Conservation (phyloP, 2,888 invertebrate species). For the Sesia apiformis region DNA sequence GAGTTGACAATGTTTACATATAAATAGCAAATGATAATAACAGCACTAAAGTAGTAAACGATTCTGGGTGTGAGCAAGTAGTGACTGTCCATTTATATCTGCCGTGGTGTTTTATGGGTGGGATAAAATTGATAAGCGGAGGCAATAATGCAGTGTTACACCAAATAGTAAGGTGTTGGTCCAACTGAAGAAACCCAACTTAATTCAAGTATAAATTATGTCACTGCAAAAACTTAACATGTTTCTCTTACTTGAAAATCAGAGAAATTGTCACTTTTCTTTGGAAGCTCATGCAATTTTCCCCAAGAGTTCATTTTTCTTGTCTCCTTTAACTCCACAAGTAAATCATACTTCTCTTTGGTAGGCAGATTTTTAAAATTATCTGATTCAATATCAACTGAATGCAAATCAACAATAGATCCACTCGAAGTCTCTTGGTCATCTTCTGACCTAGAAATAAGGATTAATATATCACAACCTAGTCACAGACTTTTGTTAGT, state of each 20-base stretch:
- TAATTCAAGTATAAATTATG: too few species aligned
- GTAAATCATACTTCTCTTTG: slow-evolving; percentile 93
- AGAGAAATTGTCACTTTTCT: slow-evolving; percentile 80
- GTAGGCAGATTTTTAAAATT: slow-evolving; percentile 88
- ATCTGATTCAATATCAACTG: slow-evolving; percentile 85
- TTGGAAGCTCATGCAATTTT: slow-evolving; percentile 87
- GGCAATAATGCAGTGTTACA: too few species aligned
- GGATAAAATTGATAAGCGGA: too few species aligned
- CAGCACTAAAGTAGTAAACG: too few species aligned
- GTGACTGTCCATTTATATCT: too few species aligned
- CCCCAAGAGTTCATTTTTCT: slow-evolving; percentile 94
- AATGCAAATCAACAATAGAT: slow-evolving; percentile 78
- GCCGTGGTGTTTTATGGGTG: too few species aligned
- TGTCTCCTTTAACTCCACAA: slow-evolving; percentile 92
- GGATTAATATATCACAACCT: neutral
- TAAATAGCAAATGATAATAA: too few species aligned
- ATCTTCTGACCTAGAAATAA: slow-evolving; percentile 50
- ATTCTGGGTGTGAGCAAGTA: too few species aligned
- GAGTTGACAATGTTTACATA: too few species aligned
- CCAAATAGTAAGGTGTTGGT: too few species aligned
- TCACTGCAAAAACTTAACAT: neutral
- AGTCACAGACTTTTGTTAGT: too few species aligned
- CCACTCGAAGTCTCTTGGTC: slow-evolving; percentile 46
- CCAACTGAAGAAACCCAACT: too few species aligned
- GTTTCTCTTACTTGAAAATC: slow-evolving; percentile 63